phyloP scores from a whole-genome alignment of 2,888 invertebrate species.

The Frankliniella intonsa region DNA sequence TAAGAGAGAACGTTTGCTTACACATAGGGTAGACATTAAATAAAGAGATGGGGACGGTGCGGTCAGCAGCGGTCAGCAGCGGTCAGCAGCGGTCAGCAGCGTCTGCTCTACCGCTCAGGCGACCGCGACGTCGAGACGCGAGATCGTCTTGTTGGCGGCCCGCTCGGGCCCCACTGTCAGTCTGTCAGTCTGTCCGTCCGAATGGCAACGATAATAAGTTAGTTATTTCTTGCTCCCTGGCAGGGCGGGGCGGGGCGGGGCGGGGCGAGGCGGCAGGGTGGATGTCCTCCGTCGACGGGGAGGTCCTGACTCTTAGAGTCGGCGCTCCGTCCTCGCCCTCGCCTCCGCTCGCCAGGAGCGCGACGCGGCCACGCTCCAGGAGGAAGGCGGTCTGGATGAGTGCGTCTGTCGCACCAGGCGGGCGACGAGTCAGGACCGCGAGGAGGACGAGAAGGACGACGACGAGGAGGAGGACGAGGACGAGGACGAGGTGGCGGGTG shows the following conservation, averaged over 20 bases:
- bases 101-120: conserved; percentile 1
- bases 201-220: conserved; percentile 9
- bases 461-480: background rate
- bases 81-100: background rate
- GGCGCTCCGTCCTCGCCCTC: background rate
- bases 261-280: too few species aligned
- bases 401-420: background rate
- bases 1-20: background rate
- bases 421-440: background rate
- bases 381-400: background rate
- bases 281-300: too few species aligned
- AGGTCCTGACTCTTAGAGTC: too few species aligned
- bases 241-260: too few species aligned
- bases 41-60: background rate
- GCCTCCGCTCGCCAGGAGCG: background rate
- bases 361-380: background rate
- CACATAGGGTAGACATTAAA: background rate
- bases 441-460: background rate
- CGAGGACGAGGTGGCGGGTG: background rate
- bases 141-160: too few species aligned
- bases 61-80: background rate
- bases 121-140: background rate
- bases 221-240: background rate
- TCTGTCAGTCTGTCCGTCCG: background rate
- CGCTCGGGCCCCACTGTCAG: too few species aligned